Evolutionary conservation across 2,113 vertebrate species (phyloP).

Genomic region (Cisticola juncidis): DNA sequence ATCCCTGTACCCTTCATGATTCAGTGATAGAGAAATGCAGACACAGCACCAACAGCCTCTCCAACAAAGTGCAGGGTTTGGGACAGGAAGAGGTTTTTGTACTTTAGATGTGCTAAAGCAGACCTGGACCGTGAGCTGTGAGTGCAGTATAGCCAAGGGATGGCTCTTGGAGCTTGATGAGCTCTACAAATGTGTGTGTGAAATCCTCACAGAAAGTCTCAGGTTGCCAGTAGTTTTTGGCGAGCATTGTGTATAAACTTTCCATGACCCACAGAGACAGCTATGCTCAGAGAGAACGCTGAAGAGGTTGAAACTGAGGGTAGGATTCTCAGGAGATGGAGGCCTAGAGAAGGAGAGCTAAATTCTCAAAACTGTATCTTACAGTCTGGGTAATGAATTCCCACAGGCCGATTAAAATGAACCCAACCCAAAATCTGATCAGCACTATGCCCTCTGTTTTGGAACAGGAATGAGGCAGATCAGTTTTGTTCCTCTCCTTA

Average conservation of each 20-base stretch:
- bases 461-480: background rate
- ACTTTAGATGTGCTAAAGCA: background rate
- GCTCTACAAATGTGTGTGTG: conserved; percentile 41
- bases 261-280: conserved; percentile 40
- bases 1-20: background rate
- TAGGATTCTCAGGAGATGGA: conserved; percentile 31
- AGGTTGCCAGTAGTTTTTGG: conserved; percentile 54
- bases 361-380: background rate
- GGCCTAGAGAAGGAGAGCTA: background rate
- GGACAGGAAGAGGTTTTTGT: background rate
- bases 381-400: background rate
- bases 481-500: background rate
- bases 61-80: background rate
- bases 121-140: background rate
- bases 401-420: background rate
- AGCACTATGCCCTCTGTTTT: background rate
- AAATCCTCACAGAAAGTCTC: conserved; percentile 28
- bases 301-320: conserved; percentile 8
- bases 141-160: conserved; percentile 15
- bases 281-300: background rate
- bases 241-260: conserved; percentile 36
- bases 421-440: background rate
- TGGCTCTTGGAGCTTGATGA: conserved; percentile 28
- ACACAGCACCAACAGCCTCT: background rate
- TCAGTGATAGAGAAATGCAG: background rate